Base-by-base conservation (phyloP, 37 sponge, comb jelly and placozoan species). In the Tethya wilhelma region DNA sequence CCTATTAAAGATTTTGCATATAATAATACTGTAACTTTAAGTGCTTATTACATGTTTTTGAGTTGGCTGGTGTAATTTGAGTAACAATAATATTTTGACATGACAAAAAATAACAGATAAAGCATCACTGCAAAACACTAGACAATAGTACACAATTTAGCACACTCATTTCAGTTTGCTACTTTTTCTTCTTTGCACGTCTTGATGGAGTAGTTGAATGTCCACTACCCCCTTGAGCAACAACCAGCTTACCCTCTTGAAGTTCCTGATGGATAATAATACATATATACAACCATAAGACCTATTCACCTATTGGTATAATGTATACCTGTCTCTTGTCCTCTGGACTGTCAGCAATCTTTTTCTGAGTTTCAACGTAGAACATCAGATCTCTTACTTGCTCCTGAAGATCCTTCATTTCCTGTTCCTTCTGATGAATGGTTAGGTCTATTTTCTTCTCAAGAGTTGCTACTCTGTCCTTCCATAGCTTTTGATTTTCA, bases 321-420 rank as follows among this genome's bases (percentile, higher is more conserved):
- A 42, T 23, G 3, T 45, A 46, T 0, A 82, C 91, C 84, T 91
- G 88, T 63, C 71, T 73, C 64, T 44, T 62, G 22, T 71, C 79
- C 2, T 89, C 84, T 5, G 90, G 77, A 42, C 75, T 73, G 34
- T 84, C 78, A 0, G 69, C 88, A 26, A 96, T 63, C 74, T 90
- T 96, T 71, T 94, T 87, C 77, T 94, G 94, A 12, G 92, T 79
- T 64, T 96, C 97, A 1, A 98, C 74, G 38, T 93, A 93, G 80
- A 98, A 95, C 98, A 98, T 98, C 25, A 98, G 75, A 81, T 98
- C 98, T 53, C 91, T 78, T 19, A 98, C 86, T 60, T 98, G 98
- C 17, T 96, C 98, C 70, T 79, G 60, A 34, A 98, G 78, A 8
- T 96, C 96, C n/a, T 88, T 45, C 40, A 96, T 80, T 59, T 95